A percentile compares a stretch with the other conserved stretches of the same genome.
Evolutionary conservation across 2,113 vertebrate species (phyloP).

Genomic region (Phalacrocorax pelagicus): DNA sequence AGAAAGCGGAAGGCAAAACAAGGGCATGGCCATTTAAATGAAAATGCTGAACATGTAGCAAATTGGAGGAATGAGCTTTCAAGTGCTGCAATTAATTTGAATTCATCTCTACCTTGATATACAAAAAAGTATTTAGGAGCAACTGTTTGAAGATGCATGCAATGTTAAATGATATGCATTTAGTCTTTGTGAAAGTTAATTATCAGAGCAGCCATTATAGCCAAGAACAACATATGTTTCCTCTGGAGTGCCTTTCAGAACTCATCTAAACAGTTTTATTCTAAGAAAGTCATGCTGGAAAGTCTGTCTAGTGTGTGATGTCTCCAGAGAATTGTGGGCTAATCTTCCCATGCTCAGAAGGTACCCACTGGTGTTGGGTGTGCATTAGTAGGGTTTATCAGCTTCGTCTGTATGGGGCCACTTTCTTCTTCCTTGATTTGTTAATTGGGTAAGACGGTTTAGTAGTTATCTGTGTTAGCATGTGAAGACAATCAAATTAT

Average conservation of each 20-base stretch:
- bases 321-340: neutral
- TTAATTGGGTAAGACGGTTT: neutral
- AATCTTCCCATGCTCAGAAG: neutral
- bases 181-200: slow-evolving; percentile 41
- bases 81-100: neutral
- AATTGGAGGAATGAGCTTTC: neutral
- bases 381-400: neutral
- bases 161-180: neutral
- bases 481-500: neutral
- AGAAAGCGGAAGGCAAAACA: neutral
- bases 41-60: neutral
- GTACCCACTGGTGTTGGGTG: neutral
- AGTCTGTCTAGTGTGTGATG: neutral
- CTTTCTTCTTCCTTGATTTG: neutral
- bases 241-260: slow-evolving; percentile 24
- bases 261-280: slow-evolving; percentile 1
- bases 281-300: neutral
- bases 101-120: neutral
- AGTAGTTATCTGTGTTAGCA: neutral
- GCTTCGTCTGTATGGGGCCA: neutral
- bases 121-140: neutral
- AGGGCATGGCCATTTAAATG: neutral
- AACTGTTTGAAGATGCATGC: neutral
- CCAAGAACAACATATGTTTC: slow-evolving; percentile 24
- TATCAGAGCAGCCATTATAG: slow-evolving; percentile 7